Base-by-base conservation (phyloP, 2,888 invertebrate species). In the Poecilobothrus nobilitatus region DNA sequence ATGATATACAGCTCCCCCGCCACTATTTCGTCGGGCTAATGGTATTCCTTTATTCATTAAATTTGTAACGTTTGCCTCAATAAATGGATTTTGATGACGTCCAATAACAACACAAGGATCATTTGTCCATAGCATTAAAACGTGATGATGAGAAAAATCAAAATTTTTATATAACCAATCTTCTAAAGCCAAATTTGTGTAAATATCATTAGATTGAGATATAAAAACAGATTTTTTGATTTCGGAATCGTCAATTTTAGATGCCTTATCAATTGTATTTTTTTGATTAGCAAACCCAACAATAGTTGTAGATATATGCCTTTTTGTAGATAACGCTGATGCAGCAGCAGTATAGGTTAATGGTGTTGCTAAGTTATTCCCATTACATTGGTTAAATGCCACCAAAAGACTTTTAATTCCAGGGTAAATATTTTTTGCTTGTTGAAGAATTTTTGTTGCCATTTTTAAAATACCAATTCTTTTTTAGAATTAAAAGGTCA, bases 1-100 rank as follows among this genome's bases (percentile, higher is more conserved):
- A 80, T 99, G 98, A 81, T 94, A 99, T 33, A 99, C 97, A 5
- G 97, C 91, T 34, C 97, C 98, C 71, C 99, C 92, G 37, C 98
- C 98, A 81, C 97, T 97, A 77, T 94, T 94, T 63, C 99, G 86
- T 70, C 99, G 86, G 0, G 92, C 97, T 71, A 97, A 76, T 15
- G 86, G 84, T 69, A 97, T 88, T 20, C 88, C 89, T 63, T 86
- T 84, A 66, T 88, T 86, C 71, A 84, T 78, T 66, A 92, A 80
- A 63, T 85, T 84, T 2, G 88, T 85, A 3, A 94, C 83, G 80
- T 97, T 92, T 1, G 93, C 90, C 81, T 99, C 98, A 44, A 89
- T 80, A 91, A 97, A 99, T 0, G 97, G 95, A 82, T 99, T 99
- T 81, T 98, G 98, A 81, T 97, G 94, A 69, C 94, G 88, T 8